Conservation (phyloP, 2,113 vertebrate species). For the Plecturocebus donacophilus region DNA sequence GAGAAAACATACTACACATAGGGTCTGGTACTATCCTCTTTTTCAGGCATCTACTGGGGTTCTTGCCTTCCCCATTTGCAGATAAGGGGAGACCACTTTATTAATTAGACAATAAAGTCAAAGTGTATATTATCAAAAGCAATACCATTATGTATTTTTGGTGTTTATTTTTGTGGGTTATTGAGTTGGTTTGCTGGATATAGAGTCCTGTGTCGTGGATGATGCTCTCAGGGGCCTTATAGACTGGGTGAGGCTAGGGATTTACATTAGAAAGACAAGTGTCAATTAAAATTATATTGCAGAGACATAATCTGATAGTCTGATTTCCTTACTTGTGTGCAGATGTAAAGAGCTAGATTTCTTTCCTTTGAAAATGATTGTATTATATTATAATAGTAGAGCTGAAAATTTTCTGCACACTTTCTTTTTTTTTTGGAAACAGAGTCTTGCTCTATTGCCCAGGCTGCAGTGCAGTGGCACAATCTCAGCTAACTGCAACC, state of each 20-base stretch:
- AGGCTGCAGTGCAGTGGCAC: too few relatives aligned
- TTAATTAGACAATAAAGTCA: background rate
- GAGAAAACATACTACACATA: background rate
- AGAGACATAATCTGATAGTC: background rate
- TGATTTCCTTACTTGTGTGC: background rate
- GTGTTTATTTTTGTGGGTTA: background rate
- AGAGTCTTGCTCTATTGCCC: background rate
- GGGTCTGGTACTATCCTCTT: background rate
- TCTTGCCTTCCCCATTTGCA: background rate
- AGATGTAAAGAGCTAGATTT: background rate
- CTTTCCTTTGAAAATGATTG: background rate
- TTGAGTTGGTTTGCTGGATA: background rate
- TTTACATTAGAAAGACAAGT: background rate
- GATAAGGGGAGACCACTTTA: background rate
- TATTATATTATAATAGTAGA: background rate
- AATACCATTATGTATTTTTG: background rate
- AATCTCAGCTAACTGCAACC: too few relatives aligned
- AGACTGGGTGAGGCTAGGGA: background rate
- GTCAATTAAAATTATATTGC: slow-evolving; percentile 1
- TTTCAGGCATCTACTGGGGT: background rate
- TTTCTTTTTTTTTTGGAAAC: background rate
- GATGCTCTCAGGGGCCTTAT: background rate
- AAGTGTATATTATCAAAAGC: background rate
- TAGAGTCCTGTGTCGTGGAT: background rate
- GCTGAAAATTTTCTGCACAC: background rate